Evolutionary conservation across 1,140 invertebrate genomes (phyloP).

Genomic region (Belonocnema kinseyi): DNA sequence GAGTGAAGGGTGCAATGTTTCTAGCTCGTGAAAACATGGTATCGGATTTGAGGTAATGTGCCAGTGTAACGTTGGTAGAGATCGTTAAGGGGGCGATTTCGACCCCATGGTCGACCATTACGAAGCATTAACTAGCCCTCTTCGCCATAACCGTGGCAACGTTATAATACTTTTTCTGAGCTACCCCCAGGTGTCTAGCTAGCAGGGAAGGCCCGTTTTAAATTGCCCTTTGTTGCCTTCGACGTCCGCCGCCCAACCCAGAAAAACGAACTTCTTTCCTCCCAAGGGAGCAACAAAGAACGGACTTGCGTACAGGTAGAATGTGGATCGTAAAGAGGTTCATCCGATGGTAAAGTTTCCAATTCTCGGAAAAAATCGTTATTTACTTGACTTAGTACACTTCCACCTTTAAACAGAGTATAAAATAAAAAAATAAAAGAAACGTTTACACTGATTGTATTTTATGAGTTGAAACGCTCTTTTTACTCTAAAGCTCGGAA

Average conservation of each 20-base stretch:
- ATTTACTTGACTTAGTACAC: neutral
- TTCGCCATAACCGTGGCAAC: slow-evolving; percentile 55
- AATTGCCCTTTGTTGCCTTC: slow-evolving; percentile 51
- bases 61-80: slow-evolving; percentile 55
- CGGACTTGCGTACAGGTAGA: slow-evolving; percentile 36
- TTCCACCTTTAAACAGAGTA: no score
- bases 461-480: no score
- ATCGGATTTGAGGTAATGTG: slow-evolving; percentile 62
- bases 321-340: slow-evolving; percentile 36
- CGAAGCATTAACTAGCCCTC: slow-evolving; percentile 61
- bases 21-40: slow-evolving; percentile 40
- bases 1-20: slow-evolving; percentile 24
- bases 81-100: slow-evolving; percentile 56
- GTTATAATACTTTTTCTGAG: slow-evolving; percentile 52
- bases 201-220: slow-evolving; percentile 42
- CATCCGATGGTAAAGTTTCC: slow-evolving; percentile 43
- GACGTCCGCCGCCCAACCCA: slow-evolving; percentile 34
- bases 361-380: neutral
- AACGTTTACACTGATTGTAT: no score
- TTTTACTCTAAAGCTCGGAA: no score
- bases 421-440: no score
- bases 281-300: slow-evolving; percentile 39
- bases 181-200: slow-evolving; percentile 45
- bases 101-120: slow-evolving; percentile 57
- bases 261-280: slow-evolving; percentile 18